Percentiles rank a stretch among this genome's conserved stretches.
phyloP scores from a whole-genome alignment of 2,113 vertebrate genomes.

The Tragelaphus buxtoni region DNA sequence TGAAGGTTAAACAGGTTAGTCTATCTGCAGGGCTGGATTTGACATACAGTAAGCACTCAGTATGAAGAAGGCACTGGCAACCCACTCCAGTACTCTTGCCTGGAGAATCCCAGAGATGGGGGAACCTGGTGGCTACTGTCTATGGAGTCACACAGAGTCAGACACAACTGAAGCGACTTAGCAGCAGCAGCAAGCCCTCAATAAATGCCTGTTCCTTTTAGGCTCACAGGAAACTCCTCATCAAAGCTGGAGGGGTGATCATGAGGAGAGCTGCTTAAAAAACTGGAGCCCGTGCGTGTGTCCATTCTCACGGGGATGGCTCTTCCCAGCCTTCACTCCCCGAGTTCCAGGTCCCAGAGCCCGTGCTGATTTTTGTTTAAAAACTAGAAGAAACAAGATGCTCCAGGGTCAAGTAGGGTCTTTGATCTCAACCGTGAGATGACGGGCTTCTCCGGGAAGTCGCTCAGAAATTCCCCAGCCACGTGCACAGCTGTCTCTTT shows the following conservation, averaged over 20 bases:
- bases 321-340: neutral
- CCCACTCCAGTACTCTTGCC: too few species aligned
- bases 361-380: neutral
- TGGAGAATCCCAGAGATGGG: too few species aligned
- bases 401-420: neutral
- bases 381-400: neutral
- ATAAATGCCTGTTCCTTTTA: neutral
- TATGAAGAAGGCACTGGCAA: too few species aligned
- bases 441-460: neutral
- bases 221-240: neutral
- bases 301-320: accelerated
- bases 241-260: neutral
- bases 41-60: neutral
- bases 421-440: neutral
- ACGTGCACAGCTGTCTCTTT: accelerated
- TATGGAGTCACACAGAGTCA: too few species aligned
- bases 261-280: accelerated
- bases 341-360: neutral
- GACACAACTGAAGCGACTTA: neutral
- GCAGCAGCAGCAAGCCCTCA: neutral
- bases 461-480: neutral
- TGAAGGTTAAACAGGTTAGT: neutral
- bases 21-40: neutral
- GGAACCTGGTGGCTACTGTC: too few species aligned
- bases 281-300: accelerated